Conservation (phyloP, 2,888 invertebrate genomes). For the Ommatoiulus sabulosus region DNA sequence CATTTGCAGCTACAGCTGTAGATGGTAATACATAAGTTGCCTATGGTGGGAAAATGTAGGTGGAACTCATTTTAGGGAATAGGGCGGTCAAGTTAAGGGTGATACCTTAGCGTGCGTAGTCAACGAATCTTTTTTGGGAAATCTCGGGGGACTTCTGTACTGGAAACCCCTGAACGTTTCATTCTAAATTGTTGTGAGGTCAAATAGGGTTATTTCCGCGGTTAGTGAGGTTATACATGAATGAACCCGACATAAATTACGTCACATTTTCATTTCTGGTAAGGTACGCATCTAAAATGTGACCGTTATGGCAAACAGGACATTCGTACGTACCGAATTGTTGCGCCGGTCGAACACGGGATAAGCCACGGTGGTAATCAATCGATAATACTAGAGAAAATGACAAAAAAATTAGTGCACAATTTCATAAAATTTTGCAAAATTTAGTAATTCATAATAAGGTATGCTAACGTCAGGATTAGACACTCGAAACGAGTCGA, state of each 20-base stretch:
- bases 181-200: conserved; percentile 4
- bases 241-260: background rate
- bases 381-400: conserved; percentile 73
- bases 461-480: background rate
- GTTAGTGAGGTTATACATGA: background rate
- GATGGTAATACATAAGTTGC: background rate
- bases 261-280: background rate
- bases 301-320: background rate
- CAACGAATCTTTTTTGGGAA: conserved; percentile 23
- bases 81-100: background rate
- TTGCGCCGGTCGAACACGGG: conserved; percentile 95
- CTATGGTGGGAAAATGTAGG: background rate
- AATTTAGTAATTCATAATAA: background rate
- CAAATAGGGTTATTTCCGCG: conserved; percentile 3
- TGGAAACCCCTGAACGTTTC: conserved; percentile 40
- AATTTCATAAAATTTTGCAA: background rate
- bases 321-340: conserved; percentile 73
- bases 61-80: background rate
- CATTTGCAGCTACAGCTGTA: background rate
- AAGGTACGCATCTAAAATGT: background rate
- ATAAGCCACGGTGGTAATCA: conserved; percentile 93
- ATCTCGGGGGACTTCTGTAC: conserved; percentile 41
- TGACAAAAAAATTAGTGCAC: background rate
- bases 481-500: background rate
- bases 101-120: conserved; percentile 47